Evolutionary conservation across 2,888 invertebrate species (phyloP), one percentile per base, ranked within the genome.

Genomic region (Nebria brevicollis): DNA sequence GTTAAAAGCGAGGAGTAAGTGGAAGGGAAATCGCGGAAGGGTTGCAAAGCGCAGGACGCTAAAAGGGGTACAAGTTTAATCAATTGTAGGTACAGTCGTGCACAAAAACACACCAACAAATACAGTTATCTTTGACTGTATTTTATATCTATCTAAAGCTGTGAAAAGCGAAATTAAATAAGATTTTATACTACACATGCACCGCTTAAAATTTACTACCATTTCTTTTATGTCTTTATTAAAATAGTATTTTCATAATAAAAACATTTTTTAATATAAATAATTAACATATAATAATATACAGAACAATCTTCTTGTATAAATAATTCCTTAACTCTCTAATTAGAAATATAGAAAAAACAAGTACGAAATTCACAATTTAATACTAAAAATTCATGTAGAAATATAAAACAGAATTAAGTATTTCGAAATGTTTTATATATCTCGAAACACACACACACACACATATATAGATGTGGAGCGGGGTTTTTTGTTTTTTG

Each of bases 51-150:
- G 80, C 79, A 80, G 79, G 77, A 80, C 73, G 77, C 65, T 72
- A 76, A 82, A 83, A 84, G 84, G 83, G 82, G 84, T 85, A 85
- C 85, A 85, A 85, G 86, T 86, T 86, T 86, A 86, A 87, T 87
- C 86, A 86, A 86, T 86, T 87, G 85, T 85, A 84, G 84, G 86
- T 87, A 87, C 87, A 86, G 86, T 84, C 83, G 82, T 84, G 84
- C 84, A 74, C 85, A 86, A 87, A 85, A 86, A 86, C 84, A 84
- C 84, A 84, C 85, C 83, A 83, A 83, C 78, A 78, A 34, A 68
- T 64, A 68, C 68, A n/a, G 20, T 6, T n/a, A 68, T 15, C 13
- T 54, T 54, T 11, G 54, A 54, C 2, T 54, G 8, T 11, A 54
- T 54, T 2, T 13, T 2, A 54, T 11, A 54, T 54, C 4, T 54